Evolutionary conservation across 2,888 invertebrate species (phyloP), one percentile per base, ranked within the genome.

Genomic region (Melangyna quadrimaculata): DNA sequence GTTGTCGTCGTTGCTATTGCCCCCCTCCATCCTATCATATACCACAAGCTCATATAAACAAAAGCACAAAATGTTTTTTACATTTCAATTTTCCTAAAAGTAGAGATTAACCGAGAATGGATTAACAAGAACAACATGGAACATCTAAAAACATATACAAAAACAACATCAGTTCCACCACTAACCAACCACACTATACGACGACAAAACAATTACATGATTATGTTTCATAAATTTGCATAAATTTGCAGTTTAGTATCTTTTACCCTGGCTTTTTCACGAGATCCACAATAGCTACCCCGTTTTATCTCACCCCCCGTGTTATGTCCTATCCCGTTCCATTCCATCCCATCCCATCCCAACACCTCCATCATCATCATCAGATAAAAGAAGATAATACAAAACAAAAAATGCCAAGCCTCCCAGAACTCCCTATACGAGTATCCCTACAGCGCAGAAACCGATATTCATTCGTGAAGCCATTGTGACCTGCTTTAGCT

Each of bases 201-300:
- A 78, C 77, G 86, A 81, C 86, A 86, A 86, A 86, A 86, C 86
- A 86, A 86, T 86, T 81, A 86, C 81, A 81, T 81, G 77, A 86
- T 86, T 81, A 81, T 86, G 81, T 81, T 81, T 86, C 80, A 86
- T 86, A 81, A 86, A 81, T 86, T 86, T 86, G 81, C 86, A 86
- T 86, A 86, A 80, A 86, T 86, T 86, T 86, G 72, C 86, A 86
- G 79, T 81, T 84, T 78, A 70, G 72, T 67, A 83, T 83, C 78
- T 83, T 83, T 67, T 67, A 51, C 9, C 67, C 67, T 48, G 51
- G 55, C 9, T 40, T 55, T 24, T 55, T 29, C 53, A 43, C 17
- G 40, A 51, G 69, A 35, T 59, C 5, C 22, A 61, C 24, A 40
- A 61, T 40, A 40, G 1, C 40, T 35, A 43, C 24, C 24, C 9